Conservation (phyloP, 2,113 vertebrate species). For the Elachura formosa region DNA sequence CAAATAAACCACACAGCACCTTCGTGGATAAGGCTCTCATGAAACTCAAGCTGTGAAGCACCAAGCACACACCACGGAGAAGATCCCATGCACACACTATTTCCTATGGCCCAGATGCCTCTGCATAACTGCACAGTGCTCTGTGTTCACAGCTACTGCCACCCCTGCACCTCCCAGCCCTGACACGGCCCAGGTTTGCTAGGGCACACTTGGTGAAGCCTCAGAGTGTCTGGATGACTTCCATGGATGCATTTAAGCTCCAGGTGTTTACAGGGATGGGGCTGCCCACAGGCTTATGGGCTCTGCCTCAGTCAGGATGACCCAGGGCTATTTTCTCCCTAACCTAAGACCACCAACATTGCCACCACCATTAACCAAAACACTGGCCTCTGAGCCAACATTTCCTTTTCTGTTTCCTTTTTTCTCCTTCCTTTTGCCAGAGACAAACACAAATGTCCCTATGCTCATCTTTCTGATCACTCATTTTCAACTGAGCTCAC, state of each 20-base stretch:
- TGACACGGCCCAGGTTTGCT: not conserved
- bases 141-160: not conserved
- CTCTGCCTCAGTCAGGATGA: not conserved
- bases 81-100: not conserved
- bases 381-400: not conserved
- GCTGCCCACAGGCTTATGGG: not conserved
- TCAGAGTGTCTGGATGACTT: not conserved
- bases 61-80: not conserved
- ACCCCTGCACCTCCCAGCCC: not conserved
- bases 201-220: not conserved
- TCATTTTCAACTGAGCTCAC: not conserved
- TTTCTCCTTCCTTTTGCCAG: not conserved
- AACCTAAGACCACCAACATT: not conserved
- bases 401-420: not conserved
- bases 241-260: not conserved
- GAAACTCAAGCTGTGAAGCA: not conserved
- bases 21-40: rapidly evolving
- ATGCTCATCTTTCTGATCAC: not conserved
- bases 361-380: not conserved
- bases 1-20: rapidly evolving
- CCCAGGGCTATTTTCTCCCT: not conserved
- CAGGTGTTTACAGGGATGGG: not conserved
- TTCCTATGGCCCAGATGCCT: not conserved
- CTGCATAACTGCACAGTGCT: rapidly evolving
- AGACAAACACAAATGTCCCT: not conserved